phyloP scores from a whole-genome alignment of 2,797 vertebrate genomes.

The Falco concolor region DNA sequence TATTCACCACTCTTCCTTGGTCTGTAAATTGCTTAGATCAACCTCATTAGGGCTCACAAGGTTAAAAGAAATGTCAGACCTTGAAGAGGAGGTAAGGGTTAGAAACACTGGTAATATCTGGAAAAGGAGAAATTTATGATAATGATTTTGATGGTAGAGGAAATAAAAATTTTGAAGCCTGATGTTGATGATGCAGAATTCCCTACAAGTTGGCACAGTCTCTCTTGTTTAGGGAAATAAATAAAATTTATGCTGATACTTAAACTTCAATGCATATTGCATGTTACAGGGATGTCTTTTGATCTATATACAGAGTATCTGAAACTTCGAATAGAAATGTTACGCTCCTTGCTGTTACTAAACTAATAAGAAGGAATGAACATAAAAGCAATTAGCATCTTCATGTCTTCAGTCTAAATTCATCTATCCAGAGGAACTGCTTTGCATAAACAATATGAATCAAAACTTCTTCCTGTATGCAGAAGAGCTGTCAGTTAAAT shows the following conservation, averaged over 20 bases:
- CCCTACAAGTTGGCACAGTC: background rate
- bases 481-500: background rate
- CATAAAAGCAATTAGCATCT: slow-evolving; percentile 12
- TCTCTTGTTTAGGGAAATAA: background rate
- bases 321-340: background rate
- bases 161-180: background rate
- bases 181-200: background rate
- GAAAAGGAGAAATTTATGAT: background rate
- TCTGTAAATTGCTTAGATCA: background rate
- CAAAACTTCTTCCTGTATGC: background rate
- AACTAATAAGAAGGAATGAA: background rate
- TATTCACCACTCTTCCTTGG: background rate
- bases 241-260: background rate
- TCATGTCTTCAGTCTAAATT: background rate
- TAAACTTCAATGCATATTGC: background rate
- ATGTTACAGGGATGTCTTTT: background rate
- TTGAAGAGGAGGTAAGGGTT: background rate
- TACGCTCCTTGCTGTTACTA: background rate
- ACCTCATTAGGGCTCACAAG: background rate
- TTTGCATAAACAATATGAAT: background rate
- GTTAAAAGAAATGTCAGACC: background rate
- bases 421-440: background rate
- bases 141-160: background rate
- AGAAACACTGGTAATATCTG: background rate
- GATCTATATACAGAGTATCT: background rate